phyloP scores from a whole-genome alignment of 1,140 invertebrate genomes.

The Cherax quadricarinatus region DNA sequence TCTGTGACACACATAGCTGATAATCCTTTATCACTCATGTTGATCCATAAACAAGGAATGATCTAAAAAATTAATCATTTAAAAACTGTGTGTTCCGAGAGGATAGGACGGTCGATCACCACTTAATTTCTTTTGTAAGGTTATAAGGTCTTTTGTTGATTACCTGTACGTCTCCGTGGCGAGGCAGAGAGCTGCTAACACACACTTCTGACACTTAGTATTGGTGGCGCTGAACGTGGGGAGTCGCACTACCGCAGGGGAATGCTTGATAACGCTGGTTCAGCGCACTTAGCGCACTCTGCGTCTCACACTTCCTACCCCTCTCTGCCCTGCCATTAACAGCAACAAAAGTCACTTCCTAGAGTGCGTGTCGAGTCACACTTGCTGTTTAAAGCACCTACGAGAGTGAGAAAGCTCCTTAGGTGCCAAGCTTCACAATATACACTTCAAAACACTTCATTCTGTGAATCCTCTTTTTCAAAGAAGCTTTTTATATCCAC shows the following conservation, averaged over 20 bases:
- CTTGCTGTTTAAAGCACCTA: conserved; percentile 8
- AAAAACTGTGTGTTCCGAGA: too few relatives aligned
- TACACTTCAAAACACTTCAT: conserved; percentile 7
- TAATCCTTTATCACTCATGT: too few relatives aligned
- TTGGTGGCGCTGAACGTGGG: background rate
- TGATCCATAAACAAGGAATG: too few relatives aligned
- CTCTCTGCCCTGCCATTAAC: background rate
- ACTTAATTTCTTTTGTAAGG: too few relatives aligned
- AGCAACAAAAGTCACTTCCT: conserved; percentile 32
- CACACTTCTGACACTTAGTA: background rate
- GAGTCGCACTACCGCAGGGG: background rate
- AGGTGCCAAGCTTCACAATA: background rate
- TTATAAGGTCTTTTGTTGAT: too few relatives aligned
- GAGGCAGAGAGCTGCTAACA: too few relatives aligned
- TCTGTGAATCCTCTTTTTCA: background rate
- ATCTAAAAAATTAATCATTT: too few relatives aligned
- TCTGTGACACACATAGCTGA: too few relatives aligned
- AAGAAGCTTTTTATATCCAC: background rate
- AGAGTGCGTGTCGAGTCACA: background rate
- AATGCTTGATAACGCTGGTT: background rate
- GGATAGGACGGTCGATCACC: too few relatives aligned
- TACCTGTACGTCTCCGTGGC: too few relatives aligned
- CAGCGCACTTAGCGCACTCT: background rate
- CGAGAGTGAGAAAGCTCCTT: background rate
- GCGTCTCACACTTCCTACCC: conserved; percentile 15